Evolutionary conservation across 2,113 vertebrate genomes (phyloP), one percentile per base, ranked within the genome.

Genomic region (Ophthalmolycus amberensis): DNA sequence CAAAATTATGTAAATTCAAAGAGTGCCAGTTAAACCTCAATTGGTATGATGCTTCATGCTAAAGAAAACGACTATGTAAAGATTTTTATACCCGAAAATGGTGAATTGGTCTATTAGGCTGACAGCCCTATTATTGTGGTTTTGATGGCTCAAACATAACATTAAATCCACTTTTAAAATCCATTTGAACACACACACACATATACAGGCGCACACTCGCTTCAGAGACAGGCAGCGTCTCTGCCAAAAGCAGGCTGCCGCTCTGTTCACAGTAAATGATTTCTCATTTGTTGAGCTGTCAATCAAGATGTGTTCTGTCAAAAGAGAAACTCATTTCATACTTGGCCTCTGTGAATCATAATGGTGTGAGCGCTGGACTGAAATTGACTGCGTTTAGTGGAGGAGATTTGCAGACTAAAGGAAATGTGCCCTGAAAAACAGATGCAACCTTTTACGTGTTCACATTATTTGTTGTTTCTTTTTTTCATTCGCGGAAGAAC

Each of bases 231-330:
- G 54, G 82, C 84, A 71, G 44, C 76, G 37, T 86, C 71, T 91
- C 81, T 80, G 65, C 90, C 90, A 84, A 85, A 89, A 90, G 84
- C 83, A 84, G 72, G 80, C 79, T 37, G 73, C 56, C 29, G n/a
- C 81, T 85, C 70, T 85, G 78, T 84, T 91, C 91, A 77, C 86
- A 89, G 82, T 88, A 89, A 92, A 93, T 92, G 73, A 92, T 93
- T 94, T 93, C 88, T 93, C 90, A 94, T 95, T 93, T 92, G 90
- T 83, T 86, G 88, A 86, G 82, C 92, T 90, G 93, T 93, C 93
- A 93, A 67, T 92, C 90, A 89, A 86, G 76, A 85, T 65, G 66
- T 73, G 77, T 90, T 83, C 79, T 82, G 84, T 90, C 80, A 80
- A 64, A 87, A 90, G 84, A 82, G 68, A 86, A 88, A 81, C 66